These are phyloP conservation scores for Drosophila niveifrons DNA, from an alignment of 2,888 invertebrate species.

Conservation along the genomic window DNA sequence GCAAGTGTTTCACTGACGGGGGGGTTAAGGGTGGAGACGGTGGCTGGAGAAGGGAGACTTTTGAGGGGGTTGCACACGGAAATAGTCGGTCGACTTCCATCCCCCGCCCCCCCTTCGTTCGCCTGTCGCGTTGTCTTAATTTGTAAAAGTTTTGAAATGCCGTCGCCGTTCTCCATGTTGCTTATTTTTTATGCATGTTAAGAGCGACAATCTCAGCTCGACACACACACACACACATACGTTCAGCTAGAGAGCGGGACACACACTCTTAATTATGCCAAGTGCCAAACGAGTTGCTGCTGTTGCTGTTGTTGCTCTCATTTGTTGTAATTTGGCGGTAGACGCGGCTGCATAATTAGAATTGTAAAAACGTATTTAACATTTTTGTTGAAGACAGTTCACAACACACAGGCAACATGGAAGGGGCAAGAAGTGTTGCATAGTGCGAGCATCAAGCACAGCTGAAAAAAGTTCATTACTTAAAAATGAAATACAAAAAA, in stretches of 20 bases:
- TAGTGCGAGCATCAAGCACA: no score
- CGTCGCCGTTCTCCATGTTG: constrained; percentile 50
- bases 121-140: constrained; percentile 62
- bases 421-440: not conserved
- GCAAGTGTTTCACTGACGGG: constrained; percentile 54
- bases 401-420: not conserved
- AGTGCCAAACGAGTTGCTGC: constrained; percentile 59
- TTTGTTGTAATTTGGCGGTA: constrained; percentile 75
- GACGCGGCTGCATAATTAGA: constrained; percentile 78
- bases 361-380: constrained; percentile 72
- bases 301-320: constrained; percentile 40
- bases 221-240: constrained; percentile 31
- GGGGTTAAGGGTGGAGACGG: constrained; percentile 7
- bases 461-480: no score
- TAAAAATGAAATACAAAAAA: no score
- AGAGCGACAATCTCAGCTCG: constrained; percentile 72
- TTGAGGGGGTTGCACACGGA: constrained; percentile 45
- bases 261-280: constrained; percentile 74
- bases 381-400: constrained; percentile 37
- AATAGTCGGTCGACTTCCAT: constrained; percentile 49
- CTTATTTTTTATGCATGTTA: constrained; percentile 83
- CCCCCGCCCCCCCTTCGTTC: constrained; percentile 5
- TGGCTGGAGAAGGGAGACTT: not conserved
- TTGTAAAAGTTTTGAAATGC: constrained; percentile 79
- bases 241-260: constrained; percentile 3